Base-by-base conservation (phyloP, 2,113 vertebrate genomes). In the Psophia crepitans region DNA sequence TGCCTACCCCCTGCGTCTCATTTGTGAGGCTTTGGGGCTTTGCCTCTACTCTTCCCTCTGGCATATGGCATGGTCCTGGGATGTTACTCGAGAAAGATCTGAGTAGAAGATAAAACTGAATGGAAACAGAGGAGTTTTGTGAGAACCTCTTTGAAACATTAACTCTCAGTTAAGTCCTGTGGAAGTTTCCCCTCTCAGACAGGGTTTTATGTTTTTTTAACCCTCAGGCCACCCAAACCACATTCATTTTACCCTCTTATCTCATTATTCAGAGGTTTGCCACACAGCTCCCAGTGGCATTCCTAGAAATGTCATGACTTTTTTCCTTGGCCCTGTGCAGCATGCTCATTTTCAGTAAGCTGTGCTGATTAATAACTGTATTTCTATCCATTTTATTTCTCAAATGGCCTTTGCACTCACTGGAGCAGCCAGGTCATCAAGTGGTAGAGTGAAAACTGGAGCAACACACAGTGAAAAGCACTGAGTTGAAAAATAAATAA, bases 241-340 rank as follows among this genome's bases (percentile, higher is more conserved):
- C 74, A 43, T 82, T 81, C 33, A 19, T 95, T 87, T 95, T 89
- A 84, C 70, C 70, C 92, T 82, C 80, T 95, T 33, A 64, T 84
- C 68, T 96, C 90, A 64, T 96, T 92, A 94, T 82, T 93, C 84
- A 68, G 68, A 84, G 44, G 12, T 73, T 95, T 87, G 61, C 70
- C 57, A 85, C 53, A 51, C 28, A 71, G 61, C 28, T 93, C 89
- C 86, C 80, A 22, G 30, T 82, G 86, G 80, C 86, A 84, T 92
- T 95, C 92, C 92, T 78, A 46, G 91, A 97, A 97, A 96, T 96
- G 94, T 64, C 95, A 95, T 89, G 94, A 83, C 88, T 96, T 94
- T 96, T 93, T 87, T 53, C 43, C 80, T 84, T 78, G 66, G 64
- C 84, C 86, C 37, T 57, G 32, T 58, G 61, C 77, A 84, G 61